Conservation (phyloP, 2,797 vertebrate species). For the Scarus forsteni region DNA sequence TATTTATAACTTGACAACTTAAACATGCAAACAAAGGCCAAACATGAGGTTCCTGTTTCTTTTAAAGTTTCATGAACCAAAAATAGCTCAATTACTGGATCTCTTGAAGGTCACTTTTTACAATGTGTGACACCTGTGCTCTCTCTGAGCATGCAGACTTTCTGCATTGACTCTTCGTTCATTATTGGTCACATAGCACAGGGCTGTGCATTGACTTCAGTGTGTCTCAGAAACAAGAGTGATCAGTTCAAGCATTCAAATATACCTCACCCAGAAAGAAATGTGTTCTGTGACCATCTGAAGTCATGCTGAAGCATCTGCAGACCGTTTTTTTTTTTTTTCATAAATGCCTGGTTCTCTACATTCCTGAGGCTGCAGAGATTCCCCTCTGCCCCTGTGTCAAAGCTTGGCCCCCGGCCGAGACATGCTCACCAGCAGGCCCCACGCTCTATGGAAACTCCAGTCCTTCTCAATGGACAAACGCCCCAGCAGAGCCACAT, state of each 20-base stretch:
- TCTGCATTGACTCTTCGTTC: slow-evolving; percentile 12
- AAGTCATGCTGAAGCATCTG: slow-evolving; percentile 16
- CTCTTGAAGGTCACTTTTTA: slow-evolving; percentile 19
- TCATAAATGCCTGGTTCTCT: slow-evolving; percentile 53
- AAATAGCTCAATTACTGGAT: slow-evolving; percentile 23
- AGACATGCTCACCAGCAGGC: slow-evolving; percentile 59
- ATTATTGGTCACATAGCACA: slow-evolving; percentile 28
- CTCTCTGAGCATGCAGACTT: slow-evolving; percentile 18
- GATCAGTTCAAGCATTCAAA: background rate
- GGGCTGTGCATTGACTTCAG: background rate
- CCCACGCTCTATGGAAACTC: slow-evolving; percentile 74
- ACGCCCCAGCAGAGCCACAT: slow-evolving; percentile 51
- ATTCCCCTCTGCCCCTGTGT: slow-evolving; percentile 69
- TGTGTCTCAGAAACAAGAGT: background rate
- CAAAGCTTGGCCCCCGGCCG: slow-evolving; percentile 71
- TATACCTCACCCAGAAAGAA: background rate
- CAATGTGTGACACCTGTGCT: slow-evolving; percentile 35
- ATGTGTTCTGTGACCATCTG: background rate
- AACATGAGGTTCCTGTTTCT: background rate
- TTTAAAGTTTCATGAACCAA: slow-evolving; percentile 11
- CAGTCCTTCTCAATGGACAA: slow-evolving; percentile 71
- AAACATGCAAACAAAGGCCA: background rate
- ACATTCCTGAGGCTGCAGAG: slow-evolving; percentile 68
- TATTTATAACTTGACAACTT: background rate
- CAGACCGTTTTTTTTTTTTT: slow-evolving; percentile 24